Evolutionary conservation across 2,113 vertebrate species (phyloP).

Genomic region (Mastomys natalensis): DNA sequence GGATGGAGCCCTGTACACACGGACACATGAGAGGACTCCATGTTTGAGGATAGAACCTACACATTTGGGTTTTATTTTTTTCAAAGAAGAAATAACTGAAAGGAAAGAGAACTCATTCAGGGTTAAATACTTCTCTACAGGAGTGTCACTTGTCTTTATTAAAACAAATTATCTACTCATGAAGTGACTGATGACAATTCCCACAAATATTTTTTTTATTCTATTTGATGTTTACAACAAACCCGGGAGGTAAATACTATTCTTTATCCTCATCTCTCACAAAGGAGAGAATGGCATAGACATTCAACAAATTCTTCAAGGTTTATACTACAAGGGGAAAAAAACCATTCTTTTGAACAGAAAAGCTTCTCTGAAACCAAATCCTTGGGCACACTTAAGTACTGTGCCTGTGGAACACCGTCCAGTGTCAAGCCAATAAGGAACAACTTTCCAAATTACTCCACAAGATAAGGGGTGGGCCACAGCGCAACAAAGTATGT

Average conservation of each 20-base stretch:
- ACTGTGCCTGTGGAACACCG: neutral
- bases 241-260: neutral
- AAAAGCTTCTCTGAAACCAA: neutral
- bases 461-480: neutral
- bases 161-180: neutral
- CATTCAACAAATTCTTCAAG: neutral
- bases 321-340: neutral
- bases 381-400: neutral
- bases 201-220: neutral
- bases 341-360: constrained; percentile 5
- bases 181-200: neutral
- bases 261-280: neutral
- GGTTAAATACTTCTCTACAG: neutral
- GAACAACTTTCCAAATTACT: neutral
- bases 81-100: neutral
- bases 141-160: neutral
- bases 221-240: constrained; percentile 8
- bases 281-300: neutral
- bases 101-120: neutral
- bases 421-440: neutral
- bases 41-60: neutral
- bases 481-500: neutral
- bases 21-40: neutral
- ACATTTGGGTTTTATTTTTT: neutral
- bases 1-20: accelerated